Evolutionary conservation across 2,888 invertebrate genomes (phyloP).

Genomic region (Pammene fasciana): DNA sequence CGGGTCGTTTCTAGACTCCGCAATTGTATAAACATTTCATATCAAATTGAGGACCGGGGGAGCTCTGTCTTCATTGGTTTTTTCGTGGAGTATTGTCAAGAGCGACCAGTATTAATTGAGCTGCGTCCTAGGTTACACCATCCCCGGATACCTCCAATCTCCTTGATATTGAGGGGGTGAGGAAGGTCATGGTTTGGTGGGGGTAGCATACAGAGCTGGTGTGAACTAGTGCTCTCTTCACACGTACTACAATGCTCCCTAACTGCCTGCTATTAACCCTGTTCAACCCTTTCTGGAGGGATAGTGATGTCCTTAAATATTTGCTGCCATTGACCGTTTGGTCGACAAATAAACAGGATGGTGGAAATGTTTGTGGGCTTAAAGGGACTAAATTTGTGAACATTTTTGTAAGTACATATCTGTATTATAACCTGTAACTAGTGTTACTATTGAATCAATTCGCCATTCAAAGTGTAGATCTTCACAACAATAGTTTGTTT

Average conservation of each 20-base stretch:
- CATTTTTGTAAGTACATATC: too few species aligned
- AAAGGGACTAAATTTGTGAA: neutral
- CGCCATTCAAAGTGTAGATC: too few species aligned
- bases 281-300: slow-evolving; percentile 61
- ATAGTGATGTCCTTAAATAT: slow-evolving; percentile 59
- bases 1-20: slow-evolving; percentile 22
- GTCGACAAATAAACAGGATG: slow-evolving; percentile 16
- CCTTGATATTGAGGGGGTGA: slow-evolving; percentile 44
- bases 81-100: slow-evolving; percentile 41
- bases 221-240: slow-evolving; percentile 78
- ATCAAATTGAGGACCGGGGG: slow-evolving; percentile 48
- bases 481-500: too few species aligned
- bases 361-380: neutral
- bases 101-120: slow-evolving; percentile 53
- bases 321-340: slow-evolving; percentile 23
- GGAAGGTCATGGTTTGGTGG: slow-evolving; percentile 48
- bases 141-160: slow-evolving; percentile 24
- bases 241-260: slow-evolving; percentile 80
- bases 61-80: slow-evolving; percentile 58
- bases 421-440: too few species aligned
- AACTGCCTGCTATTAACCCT: slow-evolving; percentile 82
- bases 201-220: slow-evolving; percentile 53
- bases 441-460: too few species aligned
- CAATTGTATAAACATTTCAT: slow-evolving; percentile 32
- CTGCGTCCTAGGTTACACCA: slow-evolving; percentile 43